Evolutionary conservation across 2,113 vertebrate species (phyloP).

Genomic region (Dromaius novaehollandiae): DNA sequence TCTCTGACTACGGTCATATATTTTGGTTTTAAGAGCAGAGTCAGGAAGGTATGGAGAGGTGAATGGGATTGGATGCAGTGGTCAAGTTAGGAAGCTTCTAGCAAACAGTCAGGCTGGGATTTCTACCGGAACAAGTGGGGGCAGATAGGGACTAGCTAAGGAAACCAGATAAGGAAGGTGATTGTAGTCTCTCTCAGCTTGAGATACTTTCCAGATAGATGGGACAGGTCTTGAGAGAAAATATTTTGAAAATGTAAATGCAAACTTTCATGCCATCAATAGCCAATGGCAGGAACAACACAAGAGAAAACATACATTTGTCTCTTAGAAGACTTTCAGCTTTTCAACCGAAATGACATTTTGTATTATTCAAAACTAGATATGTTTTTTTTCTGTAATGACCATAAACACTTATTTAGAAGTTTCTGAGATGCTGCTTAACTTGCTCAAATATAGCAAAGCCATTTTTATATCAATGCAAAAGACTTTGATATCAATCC

Average conservation of each 20-base stretch:
- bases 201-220: not conserved
- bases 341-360: not conserved
- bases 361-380: not conserved
- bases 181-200: not conserved
- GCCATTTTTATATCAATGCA: not conserved
- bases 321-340: not conserved
- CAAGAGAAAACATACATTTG: not conserved
- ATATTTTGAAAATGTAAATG: not conserved
- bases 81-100: not conserved
- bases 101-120: too few species aligned
- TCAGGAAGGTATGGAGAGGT: too few species aligned
- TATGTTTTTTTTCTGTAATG: not conserved
- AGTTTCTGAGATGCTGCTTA: not conserved
- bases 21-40: too few species aligned
- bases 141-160: too few species aligned
- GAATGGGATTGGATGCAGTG: too few species aligned
- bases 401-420: not conserved
- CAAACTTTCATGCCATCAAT: not conserved
- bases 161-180: not conserved
- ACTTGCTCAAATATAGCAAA: not conserved
- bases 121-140: too few species aligned
- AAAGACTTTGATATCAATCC: not conserved
- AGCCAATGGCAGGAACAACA: not conserved
- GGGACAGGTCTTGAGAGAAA: not conserved
- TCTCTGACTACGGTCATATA: not conserved